Conservation (phyloP, 1,140 invertebrate species). For the Manduca sexta region DNA sequence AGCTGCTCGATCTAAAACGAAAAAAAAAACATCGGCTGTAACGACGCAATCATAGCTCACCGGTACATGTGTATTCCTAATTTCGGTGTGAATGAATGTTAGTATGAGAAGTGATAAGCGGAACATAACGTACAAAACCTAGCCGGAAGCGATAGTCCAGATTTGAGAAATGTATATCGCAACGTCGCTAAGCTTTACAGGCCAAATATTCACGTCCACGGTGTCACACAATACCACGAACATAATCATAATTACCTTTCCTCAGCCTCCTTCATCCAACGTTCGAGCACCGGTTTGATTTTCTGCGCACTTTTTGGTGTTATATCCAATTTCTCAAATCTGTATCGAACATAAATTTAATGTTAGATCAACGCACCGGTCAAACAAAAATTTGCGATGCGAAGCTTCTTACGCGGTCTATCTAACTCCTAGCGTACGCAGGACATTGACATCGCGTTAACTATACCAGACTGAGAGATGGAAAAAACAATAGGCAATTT, state of each 20-base stretch:
- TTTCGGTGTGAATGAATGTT: not conserved
- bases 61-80: constrained; percentile 23
- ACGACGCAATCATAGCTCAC: no score
- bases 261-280: constrained; percentile 98
- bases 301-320: constrained; percentile 99
- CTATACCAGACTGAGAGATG: constrained; percentile 47
- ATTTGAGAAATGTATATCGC: constrained; percentile 70
- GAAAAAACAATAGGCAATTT: constrained; percentile 71
- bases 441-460: constrained; percentile 80
- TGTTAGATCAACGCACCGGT: constrained; percentile 60
- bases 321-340: constrained; percentile 99
- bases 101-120: not conserved
- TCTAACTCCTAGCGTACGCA: constrained; percentile 66
- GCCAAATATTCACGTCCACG: constrained; percentile 68
- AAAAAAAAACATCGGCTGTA: no score
- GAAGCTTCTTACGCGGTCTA: constrained; percentile 20
- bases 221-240: constrained; percentile 53
- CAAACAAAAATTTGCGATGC: constrained; percentile 38
- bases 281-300: constrained; percentile 97
- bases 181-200: constrained; percentile 65
- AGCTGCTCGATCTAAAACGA: no score
- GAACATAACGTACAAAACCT: constrained; percentile 37
- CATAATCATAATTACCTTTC: constrained; percentile 85
- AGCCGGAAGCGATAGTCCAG: constrained; percentile 64
- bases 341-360: constrained; percentile 76